A percentile compares a stretch with the other conserved stretches of the same genome.
Conservation (phyloP, 2,888 invertebrate genomes). For the Leptopilina syphax region DNA sequence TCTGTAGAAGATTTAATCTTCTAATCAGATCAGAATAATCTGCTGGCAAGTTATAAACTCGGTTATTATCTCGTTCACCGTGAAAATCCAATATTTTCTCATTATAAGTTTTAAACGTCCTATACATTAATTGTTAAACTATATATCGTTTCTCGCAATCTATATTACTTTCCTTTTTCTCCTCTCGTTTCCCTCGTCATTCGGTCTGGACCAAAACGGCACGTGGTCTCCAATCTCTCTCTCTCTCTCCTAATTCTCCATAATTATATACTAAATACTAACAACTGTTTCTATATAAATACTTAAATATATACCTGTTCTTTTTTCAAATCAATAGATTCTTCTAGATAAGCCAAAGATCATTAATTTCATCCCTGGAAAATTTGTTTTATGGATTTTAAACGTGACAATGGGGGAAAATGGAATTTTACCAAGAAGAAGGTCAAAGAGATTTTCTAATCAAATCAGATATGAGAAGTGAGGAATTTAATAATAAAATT, state of each 20-base stretch:
- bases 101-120: slow-evolving; percentile 52
- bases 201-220: not conserved
- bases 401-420: not conserved
- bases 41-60: slow-evolving; percentile 44
- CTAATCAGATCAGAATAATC: not conserved
- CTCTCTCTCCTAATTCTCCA: not conserved
- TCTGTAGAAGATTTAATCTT: no score
- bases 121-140: slow-evolving; percentile 46
- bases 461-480: no score
- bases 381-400: not conserved
- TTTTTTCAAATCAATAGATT: not conserved
- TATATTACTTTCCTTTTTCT: slow-evolving; percentile 13
- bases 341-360: not conserved
- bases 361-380: not conserved
- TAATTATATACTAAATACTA: slow-evolving; percentile 4
- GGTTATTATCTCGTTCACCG: slow-evolving; percentile 49
- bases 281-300: not conserved
- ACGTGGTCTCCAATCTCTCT: not conserved
- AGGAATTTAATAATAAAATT: no score
- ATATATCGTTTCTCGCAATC: slow-evolving; percentile 16
- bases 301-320: not conserved
- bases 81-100: slow-evolving; percentile 56
- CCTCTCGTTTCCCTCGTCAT: not conserved
- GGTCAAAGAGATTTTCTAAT: no score
- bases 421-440: no score